These are phyloP conservation scores for Lacerta bilineata DNA, from an alignment of 2,797 vertebrate species.

Conservation along the genomic window DNA sequence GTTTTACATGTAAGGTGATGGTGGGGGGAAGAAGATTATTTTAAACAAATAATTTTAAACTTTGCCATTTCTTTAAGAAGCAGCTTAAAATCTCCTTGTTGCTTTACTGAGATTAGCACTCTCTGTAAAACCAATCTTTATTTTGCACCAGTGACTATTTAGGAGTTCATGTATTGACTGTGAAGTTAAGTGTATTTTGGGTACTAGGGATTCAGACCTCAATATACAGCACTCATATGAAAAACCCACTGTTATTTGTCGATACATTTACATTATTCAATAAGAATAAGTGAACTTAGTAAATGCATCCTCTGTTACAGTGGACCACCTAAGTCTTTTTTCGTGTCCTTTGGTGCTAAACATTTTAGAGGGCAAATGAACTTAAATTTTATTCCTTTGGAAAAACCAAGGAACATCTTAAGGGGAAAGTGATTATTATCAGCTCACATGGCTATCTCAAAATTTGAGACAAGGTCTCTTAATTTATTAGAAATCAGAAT, in stretches of 20 bases:
- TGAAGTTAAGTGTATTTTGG: neutral
- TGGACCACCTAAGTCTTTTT: neutral
- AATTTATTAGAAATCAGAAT: neutral
- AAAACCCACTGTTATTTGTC: no score
- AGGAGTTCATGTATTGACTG: neutral
- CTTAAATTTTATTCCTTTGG: neutral
- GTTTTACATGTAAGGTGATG: conserved; percentile 38
- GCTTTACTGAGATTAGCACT: neutral
- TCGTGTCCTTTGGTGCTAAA: neutral
- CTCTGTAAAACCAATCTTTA: neutral
- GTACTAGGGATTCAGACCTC: neutral
- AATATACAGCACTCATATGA: neutral
- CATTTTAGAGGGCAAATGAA: neutral
- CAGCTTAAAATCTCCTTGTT: conserved; percentile 19
- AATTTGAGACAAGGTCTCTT: neutral
- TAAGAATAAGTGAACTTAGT: neutral
- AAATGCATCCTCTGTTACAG: neutral
- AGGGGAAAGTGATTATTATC: neutral
- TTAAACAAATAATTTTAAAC: neutral
- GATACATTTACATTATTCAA: neutral
- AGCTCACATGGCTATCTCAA: neutral
- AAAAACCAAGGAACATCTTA: neutral
- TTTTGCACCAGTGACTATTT: neutral
- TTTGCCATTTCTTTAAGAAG: conserved; percentile 33
- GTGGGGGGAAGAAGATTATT: conserved; percentile 34